These are phyloP conservation scores for Coracias cyanogaster DNA, from an alignment of 2,797 vertebrate species.

Conservation along the genomic window DNA sequence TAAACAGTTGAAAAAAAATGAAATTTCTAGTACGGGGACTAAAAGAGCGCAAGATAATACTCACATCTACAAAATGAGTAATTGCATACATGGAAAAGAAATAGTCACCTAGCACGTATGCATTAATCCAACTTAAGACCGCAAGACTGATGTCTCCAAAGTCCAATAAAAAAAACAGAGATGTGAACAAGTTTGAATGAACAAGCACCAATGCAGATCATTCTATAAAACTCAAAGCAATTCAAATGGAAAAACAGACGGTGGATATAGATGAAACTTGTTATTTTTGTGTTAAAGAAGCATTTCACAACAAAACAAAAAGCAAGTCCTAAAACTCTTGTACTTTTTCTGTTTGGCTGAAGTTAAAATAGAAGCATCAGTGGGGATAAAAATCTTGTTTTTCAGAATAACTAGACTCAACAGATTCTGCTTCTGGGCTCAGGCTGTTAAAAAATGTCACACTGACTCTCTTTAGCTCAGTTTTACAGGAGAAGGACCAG, in stretches of 20 bases:
- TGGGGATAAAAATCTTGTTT: background rate
- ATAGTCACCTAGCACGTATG: background rate
- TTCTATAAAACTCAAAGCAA: background rate
- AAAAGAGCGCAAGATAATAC: background rate
- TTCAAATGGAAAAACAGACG: conserved; percentile 3
- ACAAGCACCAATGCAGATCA: background rate
- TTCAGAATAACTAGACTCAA: background rate
- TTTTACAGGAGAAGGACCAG: background rate
- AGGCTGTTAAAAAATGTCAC: background rate
- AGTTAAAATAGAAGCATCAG: background rate
- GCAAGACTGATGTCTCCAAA: background rate
- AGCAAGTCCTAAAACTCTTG: background rate
- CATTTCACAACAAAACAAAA: conserved; percentile 31
- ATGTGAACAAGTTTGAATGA: conserved; percentile 3
- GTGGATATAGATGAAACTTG: background rate
- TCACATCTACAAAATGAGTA: background rate
- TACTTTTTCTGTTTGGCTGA: background rate
- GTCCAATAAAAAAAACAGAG: background rate
- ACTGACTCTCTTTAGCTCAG: background rate
- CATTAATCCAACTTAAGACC: background rate
- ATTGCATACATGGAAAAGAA: background rate
- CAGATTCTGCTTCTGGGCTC: background rate
- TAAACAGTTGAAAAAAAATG: background rate
- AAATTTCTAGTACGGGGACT: background rate
- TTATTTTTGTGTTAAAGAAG: conserved; percentile 15